Percentiles rank a stretch among this genome's conserved stretches.
Evolutionary conservation across 2,888 invertebrate species (phyloP).

Genomic region (Aspidiotus destructor): DNA sequence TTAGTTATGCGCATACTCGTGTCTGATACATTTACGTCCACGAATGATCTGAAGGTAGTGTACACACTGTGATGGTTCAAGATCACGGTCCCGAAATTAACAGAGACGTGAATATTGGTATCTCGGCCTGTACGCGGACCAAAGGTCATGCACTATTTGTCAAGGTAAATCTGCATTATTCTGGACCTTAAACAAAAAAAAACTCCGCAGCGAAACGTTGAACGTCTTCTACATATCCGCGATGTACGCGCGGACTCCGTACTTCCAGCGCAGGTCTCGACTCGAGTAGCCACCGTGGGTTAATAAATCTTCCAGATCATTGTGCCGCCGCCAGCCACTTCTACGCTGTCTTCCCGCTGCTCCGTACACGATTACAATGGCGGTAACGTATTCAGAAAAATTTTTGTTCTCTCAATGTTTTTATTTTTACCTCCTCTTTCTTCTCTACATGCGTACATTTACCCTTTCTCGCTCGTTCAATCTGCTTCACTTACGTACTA

Average conservation of each 20-base stretch:
- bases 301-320: slow-evolving; percentile 24
- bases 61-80: too few species aligned
- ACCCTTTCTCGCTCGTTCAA: too few species aligned
- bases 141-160: slow-evolving; percentile 28
- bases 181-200: background rate
- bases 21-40: too few species aligned
- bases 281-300: slow-evolving; percentile 13
- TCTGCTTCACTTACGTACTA: too few species aligned
- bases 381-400: slow-evolving; percentile 6
- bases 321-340: slow-evolving; percentile 16
- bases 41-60: too few species aligned
- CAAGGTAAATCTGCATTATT: slow-evolving; percentile 25
- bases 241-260: background rate
- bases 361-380: slow-evolving; percentile 12
- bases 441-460: too few species aligned
- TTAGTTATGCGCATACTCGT: too few species aligned
- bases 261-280: background rate
- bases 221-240: background rate
- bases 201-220: too few species aligned
- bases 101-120: background rate
- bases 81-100: too few species aligned
- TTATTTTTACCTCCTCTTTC: background rate
- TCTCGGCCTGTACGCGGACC: background rate
- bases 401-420: slow-evolving; percentile 9
- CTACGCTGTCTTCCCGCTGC: background rate